phyloP scores from a whole-genome alignment of 2,888 invertebrate species.

The Eurytoma adleriae region DNA sequence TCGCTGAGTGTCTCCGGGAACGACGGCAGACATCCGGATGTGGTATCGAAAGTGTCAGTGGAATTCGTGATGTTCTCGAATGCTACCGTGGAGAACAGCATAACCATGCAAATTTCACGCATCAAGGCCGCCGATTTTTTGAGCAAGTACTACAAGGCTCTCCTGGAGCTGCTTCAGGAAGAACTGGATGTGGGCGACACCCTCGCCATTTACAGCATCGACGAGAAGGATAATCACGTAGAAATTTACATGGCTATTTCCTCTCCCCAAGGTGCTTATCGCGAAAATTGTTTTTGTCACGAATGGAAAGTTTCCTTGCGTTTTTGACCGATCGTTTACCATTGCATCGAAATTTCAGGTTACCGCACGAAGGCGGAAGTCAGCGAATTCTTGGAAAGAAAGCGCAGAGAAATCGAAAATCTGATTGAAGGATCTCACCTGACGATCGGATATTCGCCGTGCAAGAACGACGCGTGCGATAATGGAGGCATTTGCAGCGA shows the following conservation, averaged over 20 bases:
- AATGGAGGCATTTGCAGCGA: conserved; percentile 88
- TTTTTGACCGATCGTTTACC: not conserved
- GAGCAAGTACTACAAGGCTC: conserved; percentile 84
- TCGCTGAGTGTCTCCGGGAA: conserved; percentile 90
- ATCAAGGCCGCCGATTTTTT: conserved; percentile 87
- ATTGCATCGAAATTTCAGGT: conserved; percentile 63
- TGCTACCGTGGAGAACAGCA: conserved; percentile 87
- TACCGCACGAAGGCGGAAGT: conserved; percentile 83
- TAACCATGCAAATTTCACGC: conserved; percentile 86
- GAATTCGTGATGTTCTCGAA: conserved; percentile 90
- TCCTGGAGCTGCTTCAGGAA: conserved; percentile 84
- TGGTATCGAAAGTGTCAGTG: conserved; percentile 90
- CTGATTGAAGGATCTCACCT: conserved; percentile 81
- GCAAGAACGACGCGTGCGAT: conserved; percentile 84
- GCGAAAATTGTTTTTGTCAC: not conserved
- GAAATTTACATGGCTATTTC: conserved; percentile 86
- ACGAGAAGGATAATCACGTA: conserved; percentile 81
- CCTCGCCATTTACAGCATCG: conserved; percentile 85
- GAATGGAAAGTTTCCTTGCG: not conserved
- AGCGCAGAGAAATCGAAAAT: conserved; percentile 81
- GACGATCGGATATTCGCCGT: conserved; percentile 87
- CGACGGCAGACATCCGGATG: conserved; percentile 92
- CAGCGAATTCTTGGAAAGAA: conserved; percentile 81
- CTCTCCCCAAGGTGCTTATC: conserved; percentile 72
- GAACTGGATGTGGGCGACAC: conserved; percentile 82